Evolutionary conservation across 1,140 invertebrate genomes (phyloP).

Genomic region (Drosophila elegans): DNA sequence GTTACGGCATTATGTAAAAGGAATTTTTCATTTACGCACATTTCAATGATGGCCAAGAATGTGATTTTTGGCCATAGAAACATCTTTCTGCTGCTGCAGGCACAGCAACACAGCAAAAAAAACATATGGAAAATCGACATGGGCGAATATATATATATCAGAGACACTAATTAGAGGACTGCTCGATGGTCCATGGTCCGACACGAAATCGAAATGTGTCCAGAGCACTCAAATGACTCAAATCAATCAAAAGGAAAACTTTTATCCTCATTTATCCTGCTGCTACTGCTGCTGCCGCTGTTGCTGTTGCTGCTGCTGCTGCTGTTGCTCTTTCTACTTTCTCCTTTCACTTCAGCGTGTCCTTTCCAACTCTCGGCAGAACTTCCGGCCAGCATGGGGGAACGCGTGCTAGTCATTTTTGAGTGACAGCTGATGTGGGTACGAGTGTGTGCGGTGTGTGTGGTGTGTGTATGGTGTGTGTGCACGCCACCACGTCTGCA

Average conservation of each 20-base stretch:
- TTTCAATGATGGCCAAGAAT: constrained; percentile 36
- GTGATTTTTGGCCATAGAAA: constrained; percentile 34
- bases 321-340: too few species aligned
- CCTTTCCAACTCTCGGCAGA: constrained; percentile 20
- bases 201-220: constrained; percentile 12
- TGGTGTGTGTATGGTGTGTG: neutral
- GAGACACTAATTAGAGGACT: constrained; percentile 41
- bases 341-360: constrained; percentile 1
- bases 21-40: constrained; percentile 50
- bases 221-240: constrained; percentile 40
- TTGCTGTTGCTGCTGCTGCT: neutral
- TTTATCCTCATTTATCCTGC: constrained; percentile 23
- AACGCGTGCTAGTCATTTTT: constrained; percentile 35
- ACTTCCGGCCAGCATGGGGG: neutral
- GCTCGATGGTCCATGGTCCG: constrained; percentile 5
- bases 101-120: neutral
- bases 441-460: neutral
- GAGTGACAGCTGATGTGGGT: constrained; percentile 44
- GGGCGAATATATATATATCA: constrained; percentile 23
- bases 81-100: constrained; percentile 19
- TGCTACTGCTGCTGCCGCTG: neutral
- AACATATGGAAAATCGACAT: constrained; percentile 1
- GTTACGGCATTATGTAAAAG: constrained; percentile 34
- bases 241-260: constrained; percentile 48
- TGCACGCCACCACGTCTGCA: constrained; percentile 18